A percentile compares a stretch with the other conserved stretches of the same genome.
Conservation (phyloP, 1,140 invertebrate species). For the Sinonovacula constricta region DNA sequence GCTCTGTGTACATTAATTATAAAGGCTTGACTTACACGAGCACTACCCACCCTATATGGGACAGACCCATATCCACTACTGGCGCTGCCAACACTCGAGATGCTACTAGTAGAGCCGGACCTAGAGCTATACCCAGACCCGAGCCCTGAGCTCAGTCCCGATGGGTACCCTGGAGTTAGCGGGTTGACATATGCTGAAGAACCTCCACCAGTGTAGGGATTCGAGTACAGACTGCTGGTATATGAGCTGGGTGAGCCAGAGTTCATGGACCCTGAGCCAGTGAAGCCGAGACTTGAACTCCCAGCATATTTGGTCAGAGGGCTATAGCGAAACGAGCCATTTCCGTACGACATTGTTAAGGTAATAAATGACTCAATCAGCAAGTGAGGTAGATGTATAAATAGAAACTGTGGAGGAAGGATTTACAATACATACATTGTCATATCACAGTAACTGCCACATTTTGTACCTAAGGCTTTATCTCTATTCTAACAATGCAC, state of each 20-base stretch:
- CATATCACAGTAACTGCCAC: too few relatives aligned
- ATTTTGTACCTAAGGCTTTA: too few relatives aligned
- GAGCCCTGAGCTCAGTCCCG: conserved; percentile 16
- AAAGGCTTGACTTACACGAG: too few relatives aligned
- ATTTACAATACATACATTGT: too few relatives aligned
- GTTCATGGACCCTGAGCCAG: conserved; percentile 26
- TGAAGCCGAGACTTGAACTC: conserved; percentile 14
- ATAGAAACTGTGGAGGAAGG: too few relatives aligned
- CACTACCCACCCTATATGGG: conserved; percentile 41
- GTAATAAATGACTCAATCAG: too few relatives aligned
- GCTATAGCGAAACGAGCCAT: conserved; percentile 41
- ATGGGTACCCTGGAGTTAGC: conserved; percentile 1
- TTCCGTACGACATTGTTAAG: conserved; percentile 43
- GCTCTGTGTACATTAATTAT: too few relatives aligned
- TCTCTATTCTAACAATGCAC: too few relatives aligned
- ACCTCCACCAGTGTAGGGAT: not conserved
- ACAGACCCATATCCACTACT: conserved; percentile 28
- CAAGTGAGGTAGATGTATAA: too few relatives aligned
- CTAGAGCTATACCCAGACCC: conserved; percentile 44
- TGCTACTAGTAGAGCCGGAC: conserved; percentile 43
- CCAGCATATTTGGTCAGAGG: conserved; percentile 43
- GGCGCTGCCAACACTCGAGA: conserved; percentile 33
- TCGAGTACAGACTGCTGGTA: not conserved
- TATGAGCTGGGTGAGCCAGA: not conserved
- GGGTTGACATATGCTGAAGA: not conserved